phyloP scores from a whole-genome alignment of 2,888 invertebrate species.

The Scaptomyza reducta region DNA sequence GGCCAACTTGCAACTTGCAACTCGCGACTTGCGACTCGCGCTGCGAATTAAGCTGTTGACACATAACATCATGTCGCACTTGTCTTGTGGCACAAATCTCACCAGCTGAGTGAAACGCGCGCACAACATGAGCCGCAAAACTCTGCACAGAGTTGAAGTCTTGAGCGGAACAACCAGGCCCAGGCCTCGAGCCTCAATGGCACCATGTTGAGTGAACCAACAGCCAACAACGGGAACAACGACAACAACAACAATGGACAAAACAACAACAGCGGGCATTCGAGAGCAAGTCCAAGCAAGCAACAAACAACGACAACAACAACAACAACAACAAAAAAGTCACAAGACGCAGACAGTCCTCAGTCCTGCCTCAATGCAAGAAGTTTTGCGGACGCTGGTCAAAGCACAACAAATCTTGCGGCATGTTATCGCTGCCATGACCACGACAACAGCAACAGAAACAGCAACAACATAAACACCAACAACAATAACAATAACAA shows the following conservation, averaged over 20 bases:
- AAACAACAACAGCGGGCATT: conserved; percentile 41
- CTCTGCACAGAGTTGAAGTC: conserved; percentile 31
- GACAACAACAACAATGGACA: conserved; percentile 45
- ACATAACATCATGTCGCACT: conserved; percentile 84
- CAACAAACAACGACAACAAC: conserved; percentile 48
- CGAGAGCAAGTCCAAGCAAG: conserved; percentile 14
- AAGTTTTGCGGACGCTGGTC: conserved; percentile 49
- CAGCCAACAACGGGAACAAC: conserved; percentile 60
- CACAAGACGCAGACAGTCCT: conserved; percentile 20
- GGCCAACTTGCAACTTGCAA: conserved; percentile 18
- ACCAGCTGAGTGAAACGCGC: conserved; percentile 79
- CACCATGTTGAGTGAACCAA: conserved; percentile 68
- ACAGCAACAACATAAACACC: conserved; percentile 25
- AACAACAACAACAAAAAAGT: conserved; percentile 35
- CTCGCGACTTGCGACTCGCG: conserved; percentile 58
- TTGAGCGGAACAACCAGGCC: conserved; percentile 34
- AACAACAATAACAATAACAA: conserved; percentile 18
- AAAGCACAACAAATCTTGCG: conserved; percentile 72
- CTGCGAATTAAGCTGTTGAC: conserved; percentile 84
- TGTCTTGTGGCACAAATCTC: conserved; percentile 80
- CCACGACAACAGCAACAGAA: conserved; percentile 59
- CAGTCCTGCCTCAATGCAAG: conserved; percentile 18
- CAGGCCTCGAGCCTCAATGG: conserved; percentile 57
- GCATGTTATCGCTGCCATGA: conserved; percentile 71
- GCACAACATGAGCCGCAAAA: conserved; percentile 67